Evolutionary conservation across 2,113 vertebrate species (phyloP).

Genomic region (Eubucco bourcierii): DNA sequence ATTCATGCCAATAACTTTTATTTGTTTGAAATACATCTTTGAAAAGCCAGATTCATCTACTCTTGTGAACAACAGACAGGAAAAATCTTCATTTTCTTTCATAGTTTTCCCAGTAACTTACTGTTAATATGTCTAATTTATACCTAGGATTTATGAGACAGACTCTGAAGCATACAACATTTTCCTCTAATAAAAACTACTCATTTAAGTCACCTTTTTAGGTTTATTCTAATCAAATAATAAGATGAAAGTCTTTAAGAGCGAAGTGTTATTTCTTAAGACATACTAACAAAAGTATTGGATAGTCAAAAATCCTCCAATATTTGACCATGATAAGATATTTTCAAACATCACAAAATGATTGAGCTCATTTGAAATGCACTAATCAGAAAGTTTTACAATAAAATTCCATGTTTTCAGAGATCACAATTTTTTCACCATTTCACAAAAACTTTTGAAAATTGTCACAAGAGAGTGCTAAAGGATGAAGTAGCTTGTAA

Average conservation of each 20-base stretch:
- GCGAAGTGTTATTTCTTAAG: not conserved
- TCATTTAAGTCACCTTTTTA: not conserved
- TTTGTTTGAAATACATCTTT: not conserved
- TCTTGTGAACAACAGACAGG: not conserved
- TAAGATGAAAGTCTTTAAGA: not conserved
- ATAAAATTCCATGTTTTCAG: not conserved
- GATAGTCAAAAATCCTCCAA: not conserved
- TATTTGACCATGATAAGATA: not conserved
- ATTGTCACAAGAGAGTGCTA: not conserved
- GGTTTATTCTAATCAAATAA: not conserved
- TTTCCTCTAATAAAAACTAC: not conserved
- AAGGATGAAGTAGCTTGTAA: not conserved
- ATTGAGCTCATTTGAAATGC: not conserved
- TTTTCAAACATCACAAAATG: not conserved
- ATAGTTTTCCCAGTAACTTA: not conserved
- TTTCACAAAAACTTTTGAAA: not conserved
- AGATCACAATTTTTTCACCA: not conserved
- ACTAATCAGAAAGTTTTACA: not conserved
- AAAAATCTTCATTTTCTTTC: conserved; percentile 10
- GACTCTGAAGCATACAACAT: not conserved
- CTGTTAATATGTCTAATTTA: not conserved
- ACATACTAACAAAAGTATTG: not conserved
- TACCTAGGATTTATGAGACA: not conserved
- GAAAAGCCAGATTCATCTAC: not conserved
- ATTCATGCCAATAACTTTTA: not conserved